These are phyloP conservation scores for Drymonia ruficornis DNA, from an alignment of 2,888 invertebrate species.

Conservation along the genomic window DNA sequence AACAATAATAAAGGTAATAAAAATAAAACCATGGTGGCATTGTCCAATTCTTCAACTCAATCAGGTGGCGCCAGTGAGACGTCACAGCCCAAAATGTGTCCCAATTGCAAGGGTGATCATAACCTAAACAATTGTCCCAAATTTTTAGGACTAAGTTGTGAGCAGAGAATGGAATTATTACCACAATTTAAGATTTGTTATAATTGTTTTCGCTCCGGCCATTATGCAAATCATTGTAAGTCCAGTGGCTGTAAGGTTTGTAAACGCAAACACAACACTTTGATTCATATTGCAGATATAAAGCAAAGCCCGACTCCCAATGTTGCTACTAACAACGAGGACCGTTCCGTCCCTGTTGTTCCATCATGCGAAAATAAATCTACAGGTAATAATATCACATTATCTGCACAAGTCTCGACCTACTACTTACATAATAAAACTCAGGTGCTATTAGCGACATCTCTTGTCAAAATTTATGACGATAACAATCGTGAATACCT, in stretches of 20 bases:
- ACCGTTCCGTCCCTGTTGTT: too few relatives aligned
- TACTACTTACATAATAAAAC: background rate
- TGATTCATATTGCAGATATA: slow-evolving; percentile 8
- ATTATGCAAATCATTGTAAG: slow-evolving; percentile 24
- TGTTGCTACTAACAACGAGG: too few relatives aligned
- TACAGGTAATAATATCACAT: background rate
- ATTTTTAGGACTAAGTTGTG: slow-evolving; percentile 10
- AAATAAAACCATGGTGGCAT: background rate
- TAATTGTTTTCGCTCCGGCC: slow-evolving; percentile 30
- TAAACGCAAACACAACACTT: slow-evolving; percentile 14
- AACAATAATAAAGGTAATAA: background rate
- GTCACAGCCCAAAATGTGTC: background rate
- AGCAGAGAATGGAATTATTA: slow-evolving; percentile 6
- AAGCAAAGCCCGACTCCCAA: too few relatives aligned
- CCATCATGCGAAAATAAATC: background rate
- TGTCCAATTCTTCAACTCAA: background rate
- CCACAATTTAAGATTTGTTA: slow-evolving; percentile 26
- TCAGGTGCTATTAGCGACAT: slow-evolving; percentile 14
- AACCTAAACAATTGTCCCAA: slow-evolving; percentile 8
- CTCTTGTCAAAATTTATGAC: slow-evolving; percentile 14
- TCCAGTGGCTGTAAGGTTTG: slow-evolving; percentile 14
- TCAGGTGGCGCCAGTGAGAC: too few relatives aligned
- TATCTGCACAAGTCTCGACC: background rate
- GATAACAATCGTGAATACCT: slow-evolving; percentile 10
- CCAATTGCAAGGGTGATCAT: slow-evolving; percentile 11